Evolutionary conservation across 2,113 vertebrate species (phyloP), one percentile per base, ranked within the genome.

Genomic region (Chaenogobius annularis): DNA sequence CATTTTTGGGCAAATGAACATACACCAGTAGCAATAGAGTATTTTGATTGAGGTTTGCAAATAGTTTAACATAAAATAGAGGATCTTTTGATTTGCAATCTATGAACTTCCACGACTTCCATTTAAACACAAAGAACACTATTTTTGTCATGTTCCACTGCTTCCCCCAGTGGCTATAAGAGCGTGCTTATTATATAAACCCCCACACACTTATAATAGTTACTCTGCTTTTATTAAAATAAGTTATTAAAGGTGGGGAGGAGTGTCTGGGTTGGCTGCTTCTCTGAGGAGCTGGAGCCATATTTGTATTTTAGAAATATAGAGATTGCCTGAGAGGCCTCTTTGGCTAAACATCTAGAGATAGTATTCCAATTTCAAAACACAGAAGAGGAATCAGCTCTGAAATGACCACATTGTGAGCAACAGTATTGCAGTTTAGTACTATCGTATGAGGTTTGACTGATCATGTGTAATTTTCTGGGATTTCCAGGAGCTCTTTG

Each of bases 161-260:
- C 78, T 73, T 76, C 72, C 68, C 76, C 71, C 72, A 69, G 78
- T 66, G 72, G 81, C 83, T 55, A 26, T 50, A 58, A 81, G 52
- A 69, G 66, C 48, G 10, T 43, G 47, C 70, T 85, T 85, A 90
- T 89, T 88, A 71, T 89, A 88, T 88, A 88, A 89, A 72, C 70
- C 65, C 68, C 83, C 61, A 75, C 81, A 84, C 84, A 79, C 71
- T 68, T 58, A 17, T 87, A 87, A 89, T 92, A 86, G 85, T 85
- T 87, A 86, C 88, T 87, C 86, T 85, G 78, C 71, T 85, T 31
- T 82, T 88, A 89, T 90, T 91, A 91, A 90, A 87, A 84, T 37
- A 79, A 80, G 75, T 88, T 83, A 90, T 90, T 85, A 86, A 88
- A 87, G 59, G 67, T 75, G 70, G 79, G 70, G 77, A 70, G 79